Evolutionary conservation across 2,888 invertebrate species (phyloP).

Genomic region (Diarsia rubi): DNA sequence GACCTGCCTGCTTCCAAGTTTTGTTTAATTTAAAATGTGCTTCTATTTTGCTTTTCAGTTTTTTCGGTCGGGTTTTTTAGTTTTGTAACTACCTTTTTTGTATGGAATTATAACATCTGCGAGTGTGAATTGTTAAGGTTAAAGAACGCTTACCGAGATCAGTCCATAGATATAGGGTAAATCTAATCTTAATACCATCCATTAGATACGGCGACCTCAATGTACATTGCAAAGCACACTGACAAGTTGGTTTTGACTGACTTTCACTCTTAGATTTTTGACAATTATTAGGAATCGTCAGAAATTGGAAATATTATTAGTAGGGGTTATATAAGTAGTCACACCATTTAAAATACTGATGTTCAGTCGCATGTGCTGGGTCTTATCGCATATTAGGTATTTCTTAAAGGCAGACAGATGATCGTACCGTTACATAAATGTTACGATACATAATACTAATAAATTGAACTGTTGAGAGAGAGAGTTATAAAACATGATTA

Average conservation of each 20-base stretch:
- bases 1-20: no score
- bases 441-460: not conserved
- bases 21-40: no score
- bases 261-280: not conserved
- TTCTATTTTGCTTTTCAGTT: no score
- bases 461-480: conserved; percentile 15
- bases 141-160: not conserved
- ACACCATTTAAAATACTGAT: not conserved
- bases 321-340: no score
- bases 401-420: not conserved
- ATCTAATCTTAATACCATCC: no score
- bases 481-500: not conserved
- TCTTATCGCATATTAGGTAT: no score
- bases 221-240: not conserved
- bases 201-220: not conserved
- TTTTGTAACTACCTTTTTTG: no score
- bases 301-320: not conserved
- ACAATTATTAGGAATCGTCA: not conserved
- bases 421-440: not conserved
- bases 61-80: no score
- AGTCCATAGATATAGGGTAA: not conserved
- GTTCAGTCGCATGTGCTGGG: no score
- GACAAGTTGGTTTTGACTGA: not conserved
- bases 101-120: not conserved
- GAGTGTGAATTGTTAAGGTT: not conserved